Evolutionary conservation across 2,113 vertebrate species (phyloP), one percentile per base, ranked within the genome.

Genomic region (Pollachius pollachius): DNA sequence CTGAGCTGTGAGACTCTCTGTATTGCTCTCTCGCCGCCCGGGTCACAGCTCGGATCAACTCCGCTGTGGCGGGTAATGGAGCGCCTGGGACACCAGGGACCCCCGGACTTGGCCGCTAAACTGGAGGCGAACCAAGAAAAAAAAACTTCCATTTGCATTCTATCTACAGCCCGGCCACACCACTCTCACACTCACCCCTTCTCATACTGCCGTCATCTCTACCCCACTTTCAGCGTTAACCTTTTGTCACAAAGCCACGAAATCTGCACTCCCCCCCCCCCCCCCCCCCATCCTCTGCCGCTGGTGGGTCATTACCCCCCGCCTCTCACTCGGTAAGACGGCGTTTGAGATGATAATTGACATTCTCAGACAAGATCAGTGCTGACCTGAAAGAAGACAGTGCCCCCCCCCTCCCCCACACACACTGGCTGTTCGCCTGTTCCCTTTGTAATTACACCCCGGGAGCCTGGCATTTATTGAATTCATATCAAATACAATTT

Each of bases 281-380:
- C 58, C 6, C 56, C 52, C 12, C 12, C 23, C 30, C 23, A 0
- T 11, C 1, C 64, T 1, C 62, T 2, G 27, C 27, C 4, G 27
- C 27, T 27, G 27, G 27, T 27, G 27, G 27, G 27, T 27, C 27
- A 27, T 27, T 27, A 27, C 27, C 27, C 60, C 25, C 21, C 30
- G n/a, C 54, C 18, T 65, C 15, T 4, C 17, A 21, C 5, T 70
- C 34, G 48, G 16, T 69, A 69, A 56, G 72, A 73, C 52, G n/a
- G 59, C 67, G 57, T 88, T 87, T 65, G 74, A 88, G 82, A 77
- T 61, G 76, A 87, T 89, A 91, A 91, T 91, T 92, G 89, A 91
- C 90, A 91, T 89, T 90, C 84, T 85, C 73, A 80, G 86, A 89
- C 83, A 88, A 90, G 86, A 93, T 91, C 85, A 84, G 87, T 75